Evolutionary conservation across 2,888 invertebrate species (phyloP).

Genomic region (Hyppa rectilinea): DNA sequence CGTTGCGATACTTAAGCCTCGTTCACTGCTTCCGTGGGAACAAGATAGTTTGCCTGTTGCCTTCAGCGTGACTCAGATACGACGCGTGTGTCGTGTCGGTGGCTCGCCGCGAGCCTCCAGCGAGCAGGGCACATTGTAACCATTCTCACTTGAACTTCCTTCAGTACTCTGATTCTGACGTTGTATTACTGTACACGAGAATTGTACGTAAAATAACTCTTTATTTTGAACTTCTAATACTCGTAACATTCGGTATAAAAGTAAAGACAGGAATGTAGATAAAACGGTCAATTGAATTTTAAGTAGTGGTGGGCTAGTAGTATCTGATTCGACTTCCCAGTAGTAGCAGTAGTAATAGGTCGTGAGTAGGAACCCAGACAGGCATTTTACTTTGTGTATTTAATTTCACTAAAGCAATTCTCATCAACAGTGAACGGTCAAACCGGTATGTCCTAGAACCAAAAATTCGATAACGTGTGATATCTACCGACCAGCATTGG

Average conservation of each 20-base stretch:
- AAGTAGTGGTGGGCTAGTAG: no score
- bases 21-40: constrained; percentile 15
- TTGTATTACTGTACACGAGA: neutral
- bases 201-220: neutral
- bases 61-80: constrained; percentile 14
- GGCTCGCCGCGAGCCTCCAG: constrained; percentile 24
- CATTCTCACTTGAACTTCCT: neutral
- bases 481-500: no score
- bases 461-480: no score
- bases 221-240: neutral
- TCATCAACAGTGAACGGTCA: no score
- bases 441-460: no score
- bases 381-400: no score
- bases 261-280: neutral
- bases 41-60: constrained; percentile 8
- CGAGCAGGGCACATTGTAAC: constrained; percentile 23
- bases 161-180: neutral
- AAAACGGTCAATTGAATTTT: neutral
- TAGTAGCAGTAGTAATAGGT: no score
- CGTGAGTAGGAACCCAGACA: no score
- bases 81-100: constrained; percentile 41
- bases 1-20: constrained; percentile 20
- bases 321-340: no score
- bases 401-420: no score
- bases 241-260: neutral